phyloP scores from a whole-genome alignment of 37 sponge, comb jelly and placozoan genomes.

The Theonella swinhoei region DNA sequence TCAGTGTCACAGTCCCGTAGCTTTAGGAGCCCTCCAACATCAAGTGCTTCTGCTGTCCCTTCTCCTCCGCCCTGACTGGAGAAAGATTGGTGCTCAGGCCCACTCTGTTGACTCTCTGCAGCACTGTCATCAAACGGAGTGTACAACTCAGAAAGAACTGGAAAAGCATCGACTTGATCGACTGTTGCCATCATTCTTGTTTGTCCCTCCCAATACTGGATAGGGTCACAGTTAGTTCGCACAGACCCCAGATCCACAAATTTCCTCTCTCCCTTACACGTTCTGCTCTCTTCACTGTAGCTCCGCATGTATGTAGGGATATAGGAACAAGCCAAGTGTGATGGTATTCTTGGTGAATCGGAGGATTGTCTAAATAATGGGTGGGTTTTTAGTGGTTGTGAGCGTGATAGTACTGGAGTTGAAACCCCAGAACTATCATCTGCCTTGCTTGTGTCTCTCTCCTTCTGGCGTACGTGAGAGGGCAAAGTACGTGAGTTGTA shows the following conservation, averaged over 20 bases:
- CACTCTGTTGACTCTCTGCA: conserved; percentile 5
- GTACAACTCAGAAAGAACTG: conserved; percentile 50
- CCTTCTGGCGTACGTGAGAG: background rate
- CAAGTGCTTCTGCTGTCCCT: conserved; percentile 10
- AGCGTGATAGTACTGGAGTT: background rate
- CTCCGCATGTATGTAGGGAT: background rate
- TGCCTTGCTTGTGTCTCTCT: background rate
- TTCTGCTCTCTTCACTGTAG: background rate
- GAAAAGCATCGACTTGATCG: conserved; percentile 67
- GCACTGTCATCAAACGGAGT: conserved; percentile 60
- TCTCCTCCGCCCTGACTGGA: conserved; percentile 41
- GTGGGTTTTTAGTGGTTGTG: background rate
- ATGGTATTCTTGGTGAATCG: background rate
- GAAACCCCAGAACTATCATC: background rate
- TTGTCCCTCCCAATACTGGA: conserved; percentile 79
- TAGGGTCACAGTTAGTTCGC: conserved; percentile 59
- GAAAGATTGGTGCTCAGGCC: conserved; percentile 19
- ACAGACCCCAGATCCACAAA: conserved; percentile 63
- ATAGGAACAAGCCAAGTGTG: background rate
- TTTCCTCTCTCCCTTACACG: background rate
- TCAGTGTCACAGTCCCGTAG: conserved; percentile 33
- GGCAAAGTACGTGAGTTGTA: background rate
- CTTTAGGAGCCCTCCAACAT: background rate
- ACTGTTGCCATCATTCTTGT: conserved; percentile 62
- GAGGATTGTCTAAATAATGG: background rate